Conservation (phyloP, 2,797 vertebrate species). For the Helarctos malayanus region DNA sequence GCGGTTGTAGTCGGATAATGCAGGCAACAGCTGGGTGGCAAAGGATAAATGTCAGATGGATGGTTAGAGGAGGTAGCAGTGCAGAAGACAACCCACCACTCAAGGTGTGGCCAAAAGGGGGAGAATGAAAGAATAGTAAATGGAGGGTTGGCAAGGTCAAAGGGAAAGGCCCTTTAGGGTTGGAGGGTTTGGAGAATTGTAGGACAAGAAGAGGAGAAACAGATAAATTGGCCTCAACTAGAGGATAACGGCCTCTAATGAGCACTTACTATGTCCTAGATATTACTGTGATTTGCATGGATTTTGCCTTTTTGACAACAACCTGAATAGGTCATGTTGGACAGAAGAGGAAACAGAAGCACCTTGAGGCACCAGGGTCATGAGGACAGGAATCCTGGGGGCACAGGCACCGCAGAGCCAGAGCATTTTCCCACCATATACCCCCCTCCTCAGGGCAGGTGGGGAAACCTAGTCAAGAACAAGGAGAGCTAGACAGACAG, state of each 20-base stretch:
- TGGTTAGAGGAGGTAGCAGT: background rate
- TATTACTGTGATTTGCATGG: background rate
- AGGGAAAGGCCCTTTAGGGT: background rate
- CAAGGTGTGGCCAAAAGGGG: background rate
- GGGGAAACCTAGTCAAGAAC: background rate
- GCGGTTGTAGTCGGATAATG: background rate
- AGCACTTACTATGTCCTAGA: background rate
- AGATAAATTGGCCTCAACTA: background rate
- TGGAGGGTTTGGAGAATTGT: background rate
- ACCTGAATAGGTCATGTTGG: background rate
- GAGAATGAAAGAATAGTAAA: background rate
- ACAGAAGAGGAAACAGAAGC: background rate
- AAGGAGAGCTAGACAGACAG: too few species aligned
- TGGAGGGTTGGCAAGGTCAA: background rate
- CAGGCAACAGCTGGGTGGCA: background rate
- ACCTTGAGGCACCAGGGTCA: background rate
- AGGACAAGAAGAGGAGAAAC: background rate
- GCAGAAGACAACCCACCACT: background rate
- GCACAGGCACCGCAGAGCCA: background rate
- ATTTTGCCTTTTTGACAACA: background rate
- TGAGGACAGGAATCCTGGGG: background rate
- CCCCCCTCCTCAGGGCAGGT: background rate
- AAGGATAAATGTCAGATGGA: background rate
- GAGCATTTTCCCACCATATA: background rate
- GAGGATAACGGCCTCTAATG: background rate